Conservation (phyloP, 2,888 invertebrate species). For the Seira musarum region DNA sequence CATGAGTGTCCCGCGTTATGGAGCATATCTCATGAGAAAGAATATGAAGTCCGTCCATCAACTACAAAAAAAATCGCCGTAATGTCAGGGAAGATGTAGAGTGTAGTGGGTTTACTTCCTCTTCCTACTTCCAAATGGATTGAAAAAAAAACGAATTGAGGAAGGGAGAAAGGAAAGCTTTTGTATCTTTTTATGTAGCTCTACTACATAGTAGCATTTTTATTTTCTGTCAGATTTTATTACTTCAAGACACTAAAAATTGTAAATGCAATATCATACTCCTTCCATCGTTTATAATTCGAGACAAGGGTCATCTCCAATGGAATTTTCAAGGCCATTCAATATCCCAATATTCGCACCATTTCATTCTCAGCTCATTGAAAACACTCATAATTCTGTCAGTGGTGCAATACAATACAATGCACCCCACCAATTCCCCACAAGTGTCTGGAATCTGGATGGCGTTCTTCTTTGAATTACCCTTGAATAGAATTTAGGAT, state of each 20-base stretch:
- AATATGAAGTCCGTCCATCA: slow-evolving; percentile 18
- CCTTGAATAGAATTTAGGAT: too few species aligned
- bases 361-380: slow-evolving; percentile 49
- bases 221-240: not conserved
- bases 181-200: too few species aligned
- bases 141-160: too few species aligned
- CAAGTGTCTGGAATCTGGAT: too few species aligned
- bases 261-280: not conserved
- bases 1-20: slow-evolving; percentile 39
- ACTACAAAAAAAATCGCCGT: slow-evolving; percentile 24
- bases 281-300: not conserved
- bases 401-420: slow-evolving; percentile 6
- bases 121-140: not conserved
- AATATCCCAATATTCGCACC: slow-evolving; percentile 42
- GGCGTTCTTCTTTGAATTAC: too few species aligned
- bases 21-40: slow-evolving; percentile 29
- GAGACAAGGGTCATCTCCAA: not conserved
- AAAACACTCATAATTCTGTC: slow-evolving; percentile 44
- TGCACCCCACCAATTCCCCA: not conserved
- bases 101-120: slow-evolving; percentile 11
- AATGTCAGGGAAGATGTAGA: slow-evolving; percentile 4
- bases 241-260: not conserved
- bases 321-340: slow-evolving; percentile 43
- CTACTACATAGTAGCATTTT: not conserved
- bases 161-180: not conserved